Evolutionary conservation across 2,113 vertebrate genomes (phyloP).

Genomic region (Bos javanicus): DNA sequence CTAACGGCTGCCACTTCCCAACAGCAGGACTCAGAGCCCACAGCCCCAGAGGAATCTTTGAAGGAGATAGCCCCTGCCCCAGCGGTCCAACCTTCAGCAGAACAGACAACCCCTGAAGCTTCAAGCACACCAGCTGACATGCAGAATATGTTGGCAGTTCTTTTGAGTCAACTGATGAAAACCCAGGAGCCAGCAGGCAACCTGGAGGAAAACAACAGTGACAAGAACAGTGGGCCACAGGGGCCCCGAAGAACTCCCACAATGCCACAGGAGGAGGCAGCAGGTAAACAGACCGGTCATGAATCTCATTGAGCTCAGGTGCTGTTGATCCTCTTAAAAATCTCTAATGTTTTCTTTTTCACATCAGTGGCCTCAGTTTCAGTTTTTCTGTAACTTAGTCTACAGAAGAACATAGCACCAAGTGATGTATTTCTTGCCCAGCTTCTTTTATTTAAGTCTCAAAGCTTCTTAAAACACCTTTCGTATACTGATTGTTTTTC

Average conservation of each 20-base stretch:
- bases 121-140: slow-evolving; percentile 90
- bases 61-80: slow-evolving; percentile 78
- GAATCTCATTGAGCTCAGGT: slow-evolving; percentile 70
- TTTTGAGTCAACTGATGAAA: slow-evolving; percentile 96
- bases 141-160: slow-evolving; percentile 93
- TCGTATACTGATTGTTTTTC: slow-evolving; percentile 57
- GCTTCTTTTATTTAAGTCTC: slow-evolving; percentile 54
- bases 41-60: slow-evolving; percentile 69
- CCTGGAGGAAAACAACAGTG: slow-evolving; percentile 93
- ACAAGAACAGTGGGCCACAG: slow-evolving; percentile 88
- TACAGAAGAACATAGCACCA: slow-evolving; percentile 67
- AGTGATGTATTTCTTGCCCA: slow-evolving; percentile 52
- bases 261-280: slow-evolving; percentile 80
- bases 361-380: slow-evolving; percentile 67
- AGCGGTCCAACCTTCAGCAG: slow-evolving; percentile 79
- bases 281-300: slow-evolving; percentile 83
- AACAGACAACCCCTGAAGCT: slow-evolving; percentile 81
- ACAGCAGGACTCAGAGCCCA: slow-evolving; percentile 81
- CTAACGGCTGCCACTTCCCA: slow-evolving; percentile 88
- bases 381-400: slow-evolving; percentile 69
- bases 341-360: slow-evolving; percentile 69
- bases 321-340: slow-evolving; percentile 56
- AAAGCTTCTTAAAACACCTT: slow-evolving; percentile 61
- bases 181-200: slow-evolving; percentile 87
- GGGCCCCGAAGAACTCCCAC: slow-evolving; percentile 81